These are phyloP conservation scores for Dryococelus australis DNA, from an alignment of 2,888 invertebrate genomes.

Conservation along the genomic window DNA sequence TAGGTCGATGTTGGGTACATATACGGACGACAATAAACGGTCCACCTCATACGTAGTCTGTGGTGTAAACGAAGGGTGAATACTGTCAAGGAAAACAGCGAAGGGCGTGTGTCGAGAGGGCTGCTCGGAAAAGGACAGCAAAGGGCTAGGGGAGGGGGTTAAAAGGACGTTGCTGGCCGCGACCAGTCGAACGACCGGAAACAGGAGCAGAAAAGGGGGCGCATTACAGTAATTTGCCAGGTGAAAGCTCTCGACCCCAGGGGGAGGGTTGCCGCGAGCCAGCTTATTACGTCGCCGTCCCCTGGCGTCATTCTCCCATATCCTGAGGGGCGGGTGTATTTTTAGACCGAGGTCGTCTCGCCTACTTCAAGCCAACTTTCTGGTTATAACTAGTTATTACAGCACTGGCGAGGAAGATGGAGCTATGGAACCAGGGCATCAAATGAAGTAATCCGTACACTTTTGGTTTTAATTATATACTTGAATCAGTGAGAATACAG, in stretches of 20 bases:
- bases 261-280: neutral
- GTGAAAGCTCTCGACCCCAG: neutral
- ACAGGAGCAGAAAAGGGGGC: neutral
- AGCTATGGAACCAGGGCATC: neutral
- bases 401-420: neutral
- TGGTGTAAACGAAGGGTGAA: too few relatives aligned
- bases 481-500: too few relatives aligned
- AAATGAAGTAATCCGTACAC: too few relatives aligned
- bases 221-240: conserved; percentile 10
- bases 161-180: neutral
- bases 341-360: neutral
- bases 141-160: neutral
- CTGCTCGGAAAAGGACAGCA: too few relatives aligned
- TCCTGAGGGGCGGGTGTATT: neutral
- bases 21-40: too few relatives aligned
- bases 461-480: too few relatives aligned
- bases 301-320: neutral
- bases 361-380: neutral
- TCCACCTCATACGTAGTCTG: too few relatives aligned
- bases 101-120: too few relatives aligned
- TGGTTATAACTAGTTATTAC: neutral
- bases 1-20: too few relatives aligned
- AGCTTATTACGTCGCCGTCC: neutral
- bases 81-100: too few relatives aligned
- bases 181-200: neutral